phyloP scores from a whole-genome alignment of 2,888 invertebrate genomes.

The Selenia dentaria region DNA sequence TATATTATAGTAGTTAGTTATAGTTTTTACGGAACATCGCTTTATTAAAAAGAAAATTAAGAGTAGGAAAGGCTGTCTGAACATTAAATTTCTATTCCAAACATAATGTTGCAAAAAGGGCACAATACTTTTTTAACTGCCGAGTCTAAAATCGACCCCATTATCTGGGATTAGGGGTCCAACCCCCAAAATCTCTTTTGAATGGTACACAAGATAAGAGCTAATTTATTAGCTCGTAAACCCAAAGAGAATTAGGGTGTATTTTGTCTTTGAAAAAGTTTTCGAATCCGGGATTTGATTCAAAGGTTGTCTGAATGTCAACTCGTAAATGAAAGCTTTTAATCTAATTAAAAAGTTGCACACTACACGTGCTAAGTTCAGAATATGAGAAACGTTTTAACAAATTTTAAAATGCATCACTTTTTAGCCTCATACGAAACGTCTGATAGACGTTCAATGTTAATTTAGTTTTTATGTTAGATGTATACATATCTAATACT shows the following conservation, averaged over 20 bases:
- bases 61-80: neutral
- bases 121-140: constrained; percentile 22
- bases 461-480: no score
- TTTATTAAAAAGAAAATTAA: no score
- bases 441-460: no score
- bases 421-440: no score
- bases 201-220: constrained; percentile 44
- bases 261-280: constrained; percentile 14
- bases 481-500: no score
- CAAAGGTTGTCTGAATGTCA: constrained; percentile 4
- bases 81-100: constrained; percentile 20
- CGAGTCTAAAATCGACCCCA: constrained; percentile 44
- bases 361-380: no score
- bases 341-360: constrained; percentile 2
- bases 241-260: constrained; percentile 8
- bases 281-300: constrained; percentile 3
- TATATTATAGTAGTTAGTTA: no score
- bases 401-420: no score
- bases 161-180: constrained; percentile 48
- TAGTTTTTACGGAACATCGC: no score
- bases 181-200: constrained; percentile 48
- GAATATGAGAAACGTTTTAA: no score
- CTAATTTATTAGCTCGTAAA: constrained; percentile 25
- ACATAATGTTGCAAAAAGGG: constrained; percentile 18
- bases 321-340: neutral